These are phyloP conservation scores for Polypedilum vanderplanki DNA, from an alignment of 1,140 invertebrate genomes.

Conservation along the genomic window DNA sequence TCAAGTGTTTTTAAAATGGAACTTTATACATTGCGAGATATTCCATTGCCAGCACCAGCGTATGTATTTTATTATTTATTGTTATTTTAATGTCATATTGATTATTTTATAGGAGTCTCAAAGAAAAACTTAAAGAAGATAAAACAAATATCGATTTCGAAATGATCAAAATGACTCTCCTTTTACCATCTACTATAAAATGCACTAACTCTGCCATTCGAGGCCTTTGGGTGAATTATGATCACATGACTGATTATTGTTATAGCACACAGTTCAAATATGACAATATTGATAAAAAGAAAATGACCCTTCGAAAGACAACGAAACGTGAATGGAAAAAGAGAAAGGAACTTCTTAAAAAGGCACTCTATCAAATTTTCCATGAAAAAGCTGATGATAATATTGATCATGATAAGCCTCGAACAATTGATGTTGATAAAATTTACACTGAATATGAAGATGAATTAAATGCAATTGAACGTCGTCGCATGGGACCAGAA, in stretches of 20 bases:
- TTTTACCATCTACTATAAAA: conserved; percentile 49
- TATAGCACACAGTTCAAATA: conserved; percentile 33
- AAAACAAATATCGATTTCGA: conserved; percentile 51
- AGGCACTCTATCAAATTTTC: conserved; percentile 39
- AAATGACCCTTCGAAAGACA: conserved; percentile 37
- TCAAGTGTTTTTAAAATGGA: neutral
- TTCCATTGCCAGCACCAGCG: conserved; percentile 39
- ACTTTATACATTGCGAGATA: conserved; percentile 35
- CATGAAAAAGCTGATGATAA: conserved; percentile 38
- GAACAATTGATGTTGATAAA: conserved; percentile 40
- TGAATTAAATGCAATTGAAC: conserved; percentile 40
- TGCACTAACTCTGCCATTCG: conserved; percentile 51
- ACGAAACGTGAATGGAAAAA: conserved; percentile 43
- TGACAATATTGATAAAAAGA: conserved; percentile 32
- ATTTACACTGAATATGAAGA: conserved; percentile 43
- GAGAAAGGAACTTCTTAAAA: conserved; percentile 41
- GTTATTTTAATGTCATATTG: neutral
- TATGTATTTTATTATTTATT: conserved; percentile 34
- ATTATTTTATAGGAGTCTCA: conserved; percentile 22
- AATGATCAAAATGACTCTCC: conserved; percentile 49
- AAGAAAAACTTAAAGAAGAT: conserved; percentile 26
- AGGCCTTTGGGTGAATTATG: conserved; percentile 53
- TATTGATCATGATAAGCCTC: conserved; percentile 34
- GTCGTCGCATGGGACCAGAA: conserved; percentile 39
- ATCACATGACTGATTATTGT: conserved; percentile 50